Conservation (phyloP, 2,113 vertebrate genomes). For the Atherinomorus stipes region DNA sequence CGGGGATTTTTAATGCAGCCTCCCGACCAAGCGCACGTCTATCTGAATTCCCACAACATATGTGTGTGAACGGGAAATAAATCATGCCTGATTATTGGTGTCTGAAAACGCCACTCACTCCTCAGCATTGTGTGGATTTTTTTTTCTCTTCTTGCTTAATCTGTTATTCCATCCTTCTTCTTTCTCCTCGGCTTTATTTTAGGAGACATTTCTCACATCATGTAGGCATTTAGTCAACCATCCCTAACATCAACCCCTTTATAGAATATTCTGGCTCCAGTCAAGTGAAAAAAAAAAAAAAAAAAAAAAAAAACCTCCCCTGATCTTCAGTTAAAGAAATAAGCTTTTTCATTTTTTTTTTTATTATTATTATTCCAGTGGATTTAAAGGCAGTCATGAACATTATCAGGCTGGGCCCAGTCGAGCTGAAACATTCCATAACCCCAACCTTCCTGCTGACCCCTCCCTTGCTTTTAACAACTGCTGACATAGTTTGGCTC, state of each 20-base stretch:
- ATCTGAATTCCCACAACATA: constrained; percentile 81
- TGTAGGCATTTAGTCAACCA: constrained; percentile 57
- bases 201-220: constrained; percentile 32
- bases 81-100: constrained; percentile 78
- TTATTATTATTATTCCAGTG: constrained; percentile 82
- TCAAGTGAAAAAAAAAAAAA: constrained; percentile 62
- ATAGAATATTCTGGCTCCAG: constrained; percentile 48
- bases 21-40: constrained; percentile 50
- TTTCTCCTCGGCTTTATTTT: constrained; percentile 30
- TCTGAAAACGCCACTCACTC: constrained; percentile 73
- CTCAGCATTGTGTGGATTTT: constrained; percentile 28
- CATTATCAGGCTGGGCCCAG: constrained; percentile 98
- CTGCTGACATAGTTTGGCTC: constrained; percentile 99
- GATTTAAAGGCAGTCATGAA: constrained; percentile 97
- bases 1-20: constrained; percentile 69
- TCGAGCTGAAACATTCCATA: constrained; percentile 99
- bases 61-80: constrained; percentile 81
- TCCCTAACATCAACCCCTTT: constrained; percentile 52
- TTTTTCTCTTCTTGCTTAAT: constrained; percentile 10
- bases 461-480: constrained; percentile 99
- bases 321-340: constrained; percentile 75
- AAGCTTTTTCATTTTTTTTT: constrained; percentile 69
- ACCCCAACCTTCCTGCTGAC: constrained; percentile 98
- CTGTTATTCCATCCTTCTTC: constrained; percentile 8
- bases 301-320: constrained; percentile 63